Conservation (phyloP, 1,140 invertebrate genomes). For the Drosophila biarmipes region DNA sequence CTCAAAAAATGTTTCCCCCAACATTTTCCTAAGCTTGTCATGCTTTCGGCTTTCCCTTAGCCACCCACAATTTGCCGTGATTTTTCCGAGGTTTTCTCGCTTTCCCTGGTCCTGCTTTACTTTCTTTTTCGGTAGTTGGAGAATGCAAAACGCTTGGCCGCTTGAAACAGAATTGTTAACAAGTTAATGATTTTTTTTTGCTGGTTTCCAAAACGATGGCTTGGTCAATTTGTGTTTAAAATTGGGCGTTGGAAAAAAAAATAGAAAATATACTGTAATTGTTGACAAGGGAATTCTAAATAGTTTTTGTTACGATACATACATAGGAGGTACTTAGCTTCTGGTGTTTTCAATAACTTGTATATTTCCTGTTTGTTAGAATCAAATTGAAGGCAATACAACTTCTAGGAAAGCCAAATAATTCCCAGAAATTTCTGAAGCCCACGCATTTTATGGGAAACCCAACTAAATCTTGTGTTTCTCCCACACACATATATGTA, state of each 20-base stretch:
- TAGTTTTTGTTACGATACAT: no score
- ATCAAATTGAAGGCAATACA: not conserved
- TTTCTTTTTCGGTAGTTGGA: constrained; percentile 20
- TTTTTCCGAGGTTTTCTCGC: constrained; percentile 62
- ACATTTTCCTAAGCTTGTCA: constrained; percentile 42
- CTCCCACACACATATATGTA: not conserved
- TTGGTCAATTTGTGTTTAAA: not conserved
- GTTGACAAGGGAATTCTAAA: no score
- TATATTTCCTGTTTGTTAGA: not conserved
- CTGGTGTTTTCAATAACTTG: not conserved
- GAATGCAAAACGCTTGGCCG: constrained; percentile 42
- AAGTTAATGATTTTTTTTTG: constrained; percentile 16
- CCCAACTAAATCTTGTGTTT: not conserved
- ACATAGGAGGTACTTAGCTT: no score
- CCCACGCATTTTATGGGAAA: not conserved
- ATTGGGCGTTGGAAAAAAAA: not conserved
- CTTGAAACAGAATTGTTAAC: constrained; percentile 74
- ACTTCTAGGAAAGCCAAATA: not conserved
- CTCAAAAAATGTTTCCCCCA: not conserved
- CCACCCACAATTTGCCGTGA: constrained; percentile 40
- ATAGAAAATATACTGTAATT: not conserved
- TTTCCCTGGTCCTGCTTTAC: constrained; percentile 21
- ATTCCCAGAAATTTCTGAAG: not conserved
- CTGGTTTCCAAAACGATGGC: not conserved
- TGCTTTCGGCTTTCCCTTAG: constrained; percentile 31